Base-by-base conservation (phyloP, 2,888 invertebrate species). In the Lochmaea crataegi region DNA sequence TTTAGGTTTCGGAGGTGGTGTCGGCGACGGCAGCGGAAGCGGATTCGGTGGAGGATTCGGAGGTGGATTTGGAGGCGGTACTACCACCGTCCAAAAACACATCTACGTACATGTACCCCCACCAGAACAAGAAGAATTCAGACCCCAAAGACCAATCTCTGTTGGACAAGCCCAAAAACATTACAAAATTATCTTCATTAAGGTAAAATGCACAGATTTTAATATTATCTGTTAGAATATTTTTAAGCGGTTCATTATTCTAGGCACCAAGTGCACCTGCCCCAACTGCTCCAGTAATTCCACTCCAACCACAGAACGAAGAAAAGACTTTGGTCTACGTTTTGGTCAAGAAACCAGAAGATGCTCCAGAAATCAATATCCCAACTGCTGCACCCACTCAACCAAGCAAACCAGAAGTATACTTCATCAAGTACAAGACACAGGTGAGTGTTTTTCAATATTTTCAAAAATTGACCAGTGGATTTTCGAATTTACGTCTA, bases 121-220 rank as follows among this genome's bases (percentile, higher is more conserved):
- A 84, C 94, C 93, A 90, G 95, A 95, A 87, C 94, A 92, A n/a
- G 92, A 92, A 81, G 92, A 92, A 83, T 89, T 91, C 83, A 89
- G 91, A 81, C 89, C 91, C 68, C 89, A 90, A 77, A 91, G 92
- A 81, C 90, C 92, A 71, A 91, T 94, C 80, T 89, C 90, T 18
- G 88, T 92, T 0, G 92, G 92, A 65, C 92, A 94, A 78, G 90
- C 95, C 61, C 95, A 95, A 87, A 95, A 95, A 83, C 95, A 95
- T 87, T 95, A 96, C 91, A 96, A 96, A 86, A 96, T 96, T 86
- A 95, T 96, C 88, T 96, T 96, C 91, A 96, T 96, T 88, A 96
- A 96, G 90, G 53, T 53, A 16, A 16, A 16, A 16, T 53, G 16
- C n/a, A n/a, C n/a, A n/a, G n/a, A 12, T 12, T 0, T 45, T 45